Evolutionary conservation across 1,140 invertebrate species (phyloP).

Genomic region (Cherax destructor): DNA sequence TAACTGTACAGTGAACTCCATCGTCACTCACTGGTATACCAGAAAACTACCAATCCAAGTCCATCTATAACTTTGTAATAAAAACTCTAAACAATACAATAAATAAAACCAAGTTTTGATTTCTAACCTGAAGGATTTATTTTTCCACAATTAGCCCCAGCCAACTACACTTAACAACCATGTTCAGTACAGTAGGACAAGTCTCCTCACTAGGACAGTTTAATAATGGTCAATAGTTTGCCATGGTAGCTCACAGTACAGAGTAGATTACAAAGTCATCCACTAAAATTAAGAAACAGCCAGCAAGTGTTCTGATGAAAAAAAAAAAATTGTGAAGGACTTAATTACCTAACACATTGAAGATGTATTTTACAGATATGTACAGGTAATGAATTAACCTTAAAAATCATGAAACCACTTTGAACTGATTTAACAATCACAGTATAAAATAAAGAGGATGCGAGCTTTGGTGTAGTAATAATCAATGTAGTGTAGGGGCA

Average conservation of each 20-base stretch:
- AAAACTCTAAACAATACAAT: not conserved
- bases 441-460: slow-evolving; percentile 59
- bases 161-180: not conserved
- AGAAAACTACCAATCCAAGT: not conserved
- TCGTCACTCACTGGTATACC: not conserved
- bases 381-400: slow-evolving; percentile 39
- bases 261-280: not conserved
- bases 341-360: slow-evolving; percentile 33
- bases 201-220: not conserved
- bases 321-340: not conserved
- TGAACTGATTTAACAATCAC: slow-evolving; percentile 59
- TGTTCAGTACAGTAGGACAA: too few species aligned
- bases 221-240: not conserved
- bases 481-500: slow-evolving; percentile 18
- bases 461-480: slow-evolving; percentile 52
- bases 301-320: not conserved
- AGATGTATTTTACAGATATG: slow-evolving; percentile 48
- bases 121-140: not conserved
- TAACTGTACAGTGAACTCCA: not conserved
- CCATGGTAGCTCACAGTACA: not conserved
- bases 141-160: not conserved
- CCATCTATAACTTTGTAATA: not conserved
- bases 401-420: slow-evolving; percentile 50
- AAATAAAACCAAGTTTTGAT: not conserved
- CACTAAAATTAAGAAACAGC: slow-evolving; percentile 3